Evolutionary conservation across 1,140 invertebrate species (phyloP).

Genomic region (Orussus abietinus): DNA sequence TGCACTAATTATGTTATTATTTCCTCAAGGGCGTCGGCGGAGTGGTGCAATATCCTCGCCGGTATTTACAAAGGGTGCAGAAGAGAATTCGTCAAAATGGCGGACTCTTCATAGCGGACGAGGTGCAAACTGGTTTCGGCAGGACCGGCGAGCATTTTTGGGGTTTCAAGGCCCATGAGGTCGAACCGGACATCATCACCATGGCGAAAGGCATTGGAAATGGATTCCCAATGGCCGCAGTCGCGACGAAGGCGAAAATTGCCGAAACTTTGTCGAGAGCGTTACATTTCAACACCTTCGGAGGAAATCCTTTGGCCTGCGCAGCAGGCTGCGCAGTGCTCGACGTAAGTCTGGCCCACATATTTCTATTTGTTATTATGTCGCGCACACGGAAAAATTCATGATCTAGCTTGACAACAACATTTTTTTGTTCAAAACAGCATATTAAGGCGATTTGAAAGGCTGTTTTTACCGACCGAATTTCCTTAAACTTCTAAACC

Average conservation of each 20-base stretch:
- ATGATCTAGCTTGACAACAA: too few species aligned
- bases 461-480: slow-evolving; percentile 1
- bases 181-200: slow-evolving; percentile 89
- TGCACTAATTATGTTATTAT: slow-evolving; percentile 9
- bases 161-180: slow-evolving; percentile 87
- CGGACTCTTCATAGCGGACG: slow-evolving; percentile 88
- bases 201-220: slow-evolving; percentile 90
- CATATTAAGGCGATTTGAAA: too few species aligned
- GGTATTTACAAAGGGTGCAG: slow-evolving; percentile 79
- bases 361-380: slow-evolving; percentile 3
- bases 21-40: slow-evolving; percentile 76
- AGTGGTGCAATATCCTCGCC: slow-evolving; percentile 85
- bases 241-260: slow-evolving; percentile 86
- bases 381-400: too few species aligned
- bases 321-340: slow-evolving; percentile 85
- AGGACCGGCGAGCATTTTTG: slow-evolving; percentile 91
- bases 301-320: slow-evolving; percentile 89
- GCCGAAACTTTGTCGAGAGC: slow-evolving; percentile 71
- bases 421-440: too few species aligned
- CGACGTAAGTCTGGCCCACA: slow-evolving; percentile 73
- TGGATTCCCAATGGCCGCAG: slow-evolving; percentile 91
- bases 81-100: slow-evolving; percentile 75
- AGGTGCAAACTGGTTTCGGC: slow-evolving; percentile 96
- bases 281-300: slow-evolving; percentile 93
- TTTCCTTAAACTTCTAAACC: too few species aligned